Base-by-base conservation (phyloP, 2,797 vertebrate species). In the Arnoldichthys spilopterus region DNA sequence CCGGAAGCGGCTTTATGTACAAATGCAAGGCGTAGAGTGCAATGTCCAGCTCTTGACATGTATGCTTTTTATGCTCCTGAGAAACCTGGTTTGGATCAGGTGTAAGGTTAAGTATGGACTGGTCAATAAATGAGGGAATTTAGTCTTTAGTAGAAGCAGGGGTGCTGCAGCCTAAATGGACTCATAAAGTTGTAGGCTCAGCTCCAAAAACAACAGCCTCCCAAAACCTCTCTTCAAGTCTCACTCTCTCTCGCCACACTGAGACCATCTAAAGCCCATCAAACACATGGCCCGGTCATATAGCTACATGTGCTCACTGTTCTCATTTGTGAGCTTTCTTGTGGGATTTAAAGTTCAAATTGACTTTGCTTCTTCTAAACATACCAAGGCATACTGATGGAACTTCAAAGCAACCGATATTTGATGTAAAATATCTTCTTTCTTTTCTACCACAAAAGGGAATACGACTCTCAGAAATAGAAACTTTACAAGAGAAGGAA, bases 191-290 rank as follows among this genome's bases (percentile, higher is more conserved):
- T 18, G 54, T 72, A 73, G 78, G 64, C 67, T 59, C 30, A 47
- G 8, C 51, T 83, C 79, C 74, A 80, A 73, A 72, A 73, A 75
- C 34, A 77, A 79, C 82, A 81, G 64, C 43, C 62, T 68, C 58
- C 77, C 22, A 47, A 76, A 67, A 13, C 58, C 22, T 75, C 72
- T 40, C 37, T 40, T 9, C 6, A 45, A 45, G 13, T 45, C 43
- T 45, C 43, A 2, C 43, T 45, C 51, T 37, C 74, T 75, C 67
- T 68, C 58, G 67, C 77, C 18, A 73, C 58, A 56, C 16, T 22
- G n/a, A 82, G 43, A 59, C 32, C 53, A 32, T 63, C 59, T 62
- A 59, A 66, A 70, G 69, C 20, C 74, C 58, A 62, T 66, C 69
- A 68, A 66, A 74, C 34, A 63, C 45, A 45, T 61, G 61, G 66